Percentiles rank a stretch among this genome's conserved stretches.
Evolutionary conservation across 2,888 invertebrate species (phyloP).

Genomic region (Xanthorhoe spadicearia): DNA sequence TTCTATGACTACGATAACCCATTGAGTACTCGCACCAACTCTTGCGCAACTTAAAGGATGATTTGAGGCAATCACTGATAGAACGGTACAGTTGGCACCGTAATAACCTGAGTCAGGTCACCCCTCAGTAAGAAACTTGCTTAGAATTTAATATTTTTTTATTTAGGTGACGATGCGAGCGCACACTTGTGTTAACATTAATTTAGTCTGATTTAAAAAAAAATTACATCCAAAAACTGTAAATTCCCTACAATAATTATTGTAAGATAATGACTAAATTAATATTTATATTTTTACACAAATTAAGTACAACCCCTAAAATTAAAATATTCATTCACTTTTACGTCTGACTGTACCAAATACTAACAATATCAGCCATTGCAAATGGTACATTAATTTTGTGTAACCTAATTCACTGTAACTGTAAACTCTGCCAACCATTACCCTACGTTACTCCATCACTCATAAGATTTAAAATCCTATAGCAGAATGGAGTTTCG

Average conservation of each 20-base stretch:
- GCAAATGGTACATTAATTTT: conserved; percentile 59
- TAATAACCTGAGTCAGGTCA: neutral
- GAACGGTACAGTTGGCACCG: conserved; percentile 1
- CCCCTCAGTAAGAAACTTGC: no score
- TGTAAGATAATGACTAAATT: no score
- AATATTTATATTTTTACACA: no score
- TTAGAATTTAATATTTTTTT: no score
- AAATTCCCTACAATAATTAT: no score
- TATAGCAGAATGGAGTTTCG: conserved; percentile 52
- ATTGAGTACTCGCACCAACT: conserved; percentile 1
- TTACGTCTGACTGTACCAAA: conserved; percentile 20
- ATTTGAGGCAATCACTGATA: conserved; percentile 29
- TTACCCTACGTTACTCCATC: conserved; percentile 37
- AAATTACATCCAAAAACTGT: no score
- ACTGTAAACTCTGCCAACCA: conserved; percentile 23
- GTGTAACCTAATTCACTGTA: conserved; percentile 67
- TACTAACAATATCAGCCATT: conserved; percentile 42
- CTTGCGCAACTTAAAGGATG: conserved; percentile 29
- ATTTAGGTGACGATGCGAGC: no score
- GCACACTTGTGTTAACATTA: no score
- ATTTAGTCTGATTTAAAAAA: no score
- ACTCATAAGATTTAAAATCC: conserved; percentile 43
- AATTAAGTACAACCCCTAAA: no score
- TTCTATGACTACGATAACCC: neutral
- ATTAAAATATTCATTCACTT: no score